A percentile compares a stretch with the other conserved stretches of the same genome.
Evolutionary conservation across 1,140 invertebrate genomes (phyloP).

Genomic region (Adelges cooleyi): DNA sequence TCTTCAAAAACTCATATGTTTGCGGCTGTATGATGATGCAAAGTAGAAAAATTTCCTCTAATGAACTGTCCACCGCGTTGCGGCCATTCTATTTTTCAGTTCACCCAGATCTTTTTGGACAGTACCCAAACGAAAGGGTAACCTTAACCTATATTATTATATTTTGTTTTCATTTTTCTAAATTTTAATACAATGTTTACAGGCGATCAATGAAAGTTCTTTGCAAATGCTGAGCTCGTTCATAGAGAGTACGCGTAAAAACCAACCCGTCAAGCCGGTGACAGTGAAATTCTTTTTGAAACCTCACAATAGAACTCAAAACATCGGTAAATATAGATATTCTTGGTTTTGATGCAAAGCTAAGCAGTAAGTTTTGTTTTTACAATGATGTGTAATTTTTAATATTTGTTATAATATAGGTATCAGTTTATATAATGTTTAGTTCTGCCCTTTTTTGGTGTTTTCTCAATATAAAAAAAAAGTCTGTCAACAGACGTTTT

Average conservation of each 20-base stretch:
- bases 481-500: no score
- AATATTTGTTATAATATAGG: no score
- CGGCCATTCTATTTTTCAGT: slow-evolving; percentile 90
- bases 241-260: slow-evolving; percentile 58
- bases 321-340: no score
- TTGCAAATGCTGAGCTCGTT: slow-evolving; percentile 75
- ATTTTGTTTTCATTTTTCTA: background rate
- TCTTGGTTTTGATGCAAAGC: no score
- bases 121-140: slow-evolving; percentile 76
- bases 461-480: no score
- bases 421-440: no score
- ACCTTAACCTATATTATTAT: slow-evolving; percentile 34
- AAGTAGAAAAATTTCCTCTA: slow-evolving; percentile 44
- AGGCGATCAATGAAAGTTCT: slow-evolving; percentile 83
- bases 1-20: no score
- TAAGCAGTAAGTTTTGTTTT: no score
- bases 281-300: slow-evolving; percentile 59
- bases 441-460: no score
- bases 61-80: slow-evolving; percentile 75
- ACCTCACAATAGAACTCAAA: slow-evolving; percentile 20
- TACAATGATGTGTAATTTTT: no score
- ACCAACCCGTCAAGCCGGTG: slow-evolving; percentile 45
- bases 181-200: slow-evolving; percentile 18
- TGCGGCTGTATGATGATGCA: background rate
- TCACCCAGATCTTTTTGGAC: slow-evolving; percentile 88